phyloP scores from a whole-genome alignment of 2,113 vertebrate species.

The Carlito syrichta region DNA sequence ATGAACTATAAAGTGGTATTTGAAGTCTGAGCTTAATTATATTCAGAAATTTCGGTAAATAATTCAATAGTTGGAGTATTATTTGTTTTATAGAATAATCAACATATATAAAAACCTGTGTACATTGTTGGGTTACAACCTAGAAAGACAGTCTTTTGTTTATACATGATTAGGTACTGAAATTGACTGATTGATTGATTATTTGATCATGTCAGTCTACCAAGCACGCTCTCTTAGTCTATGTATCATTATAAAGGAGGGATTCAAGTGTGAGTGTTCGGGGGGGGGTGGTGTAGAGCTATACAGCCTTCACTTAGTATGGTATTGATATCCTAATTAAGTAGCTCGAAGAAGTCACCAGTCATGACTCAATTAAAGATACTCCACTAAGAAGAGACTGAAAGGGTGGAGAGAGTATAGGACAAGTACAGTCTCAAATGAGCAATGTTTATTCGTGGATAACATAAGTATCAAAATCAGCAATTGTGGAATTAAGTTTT shows the following conservation, averaged over 20 bases:
- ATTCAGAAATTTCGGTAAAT: not conserved
- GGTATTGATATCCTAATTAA: slow-evolving; percentile 76
- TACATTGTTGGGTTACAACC: not conserved
- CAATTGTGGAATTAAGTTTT: not conserved
- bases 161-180: slow-evolving; percentile 23
- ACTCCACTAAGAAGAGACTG: slow-evolving; percentile 64
- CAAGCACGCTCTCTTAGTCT: slow-evolving; percentile 63
- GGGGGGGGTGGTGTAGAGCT: too few species aligned
- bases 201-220: slow-evolving; percentile 73
- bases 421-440: slow-evolving; percentile 54
- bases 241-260: slow-evolving; percentile 61
- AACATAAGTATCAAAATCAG: not conserved
- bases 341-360: slow-evolving; percentile 75
- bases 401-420: not conserved
- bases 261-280: too few species aligned
- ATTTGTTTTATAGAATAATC: not conserved
- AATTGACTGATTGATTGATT: slow-evolving; percentile 67
- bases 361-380: slow-evolving; percentile 72
- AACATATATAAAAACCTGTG: not conserved
- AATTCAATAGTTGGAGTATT: not conserved
- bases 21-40: not conserved
- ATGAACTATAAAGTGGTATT: not conserved
- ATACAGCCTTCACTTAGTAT: slow-evolving; percentile 63
- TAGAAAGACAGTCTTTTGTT: slow-evolving; percentile 60
- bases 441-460: not conserved